Evolutionary conservation across 2,113 vertebrate species (phyloP), one percentile per base, ranked within the genome.

Genomic region (Strigops habroptila): DNA sequence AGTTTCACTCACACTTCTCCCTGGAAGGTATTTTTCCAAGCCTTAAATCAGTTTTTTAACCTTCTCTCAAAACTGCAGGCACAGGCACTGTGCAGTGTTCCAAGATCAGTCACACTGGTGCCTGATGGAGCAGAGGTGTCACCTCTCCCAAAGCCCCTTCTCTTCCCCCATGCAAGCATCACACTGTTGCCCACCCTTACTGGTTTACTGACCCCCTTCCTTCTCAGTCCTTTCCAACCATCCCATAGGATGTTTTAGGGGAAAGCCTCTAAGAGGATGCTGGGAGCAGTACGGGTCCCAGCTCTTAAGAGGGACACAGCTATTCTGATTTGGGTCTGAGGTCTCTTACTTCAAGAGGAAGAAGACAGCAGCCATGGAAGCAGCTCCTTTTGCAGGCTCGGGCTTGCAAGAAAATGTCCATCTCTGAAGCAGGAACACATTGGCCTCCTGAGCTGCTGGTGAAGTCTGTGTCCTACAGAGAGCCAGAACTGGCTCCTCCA

Each of bases 341-440:
- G 33, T 70, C 51, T 95, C 52, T 86, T 31, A 11, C n/a, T 44
- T 59, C 55, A 70, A 75, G 46, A 60, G 14, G 43, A 88, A 27
- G 5, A 67, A 90, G 51, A 35, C 35, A 52, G 8, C 27, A 49
- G 18, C 18, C 31, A 3, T 44, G 63, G 25, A 39, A 89, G 11
- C 23, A 75, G 48, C 25, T 87, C 30, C 39, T 24, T 49, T 89
- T 80, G 44, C 30, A 69, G 33, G 18, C 8, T 57, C 65, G 49
- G n/a, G 10, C 33, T 91, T 67, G 33, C 77, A 77, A 70, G 35
- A 65, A 94, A 43, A 25, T 49, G 14, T 5, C 8, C 12, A 3
- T 0, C 2, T 23, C 59, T 28, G 68, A 74, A 70, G 9, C 25
- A 39, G 43, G 30, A 81, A 23, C 0, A 44, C 1, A 0, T 6